Evolutionary conservation across 2,797 vertebrate genomes (phyloP).

Genomic region (Sebastes cheni): DNA sequence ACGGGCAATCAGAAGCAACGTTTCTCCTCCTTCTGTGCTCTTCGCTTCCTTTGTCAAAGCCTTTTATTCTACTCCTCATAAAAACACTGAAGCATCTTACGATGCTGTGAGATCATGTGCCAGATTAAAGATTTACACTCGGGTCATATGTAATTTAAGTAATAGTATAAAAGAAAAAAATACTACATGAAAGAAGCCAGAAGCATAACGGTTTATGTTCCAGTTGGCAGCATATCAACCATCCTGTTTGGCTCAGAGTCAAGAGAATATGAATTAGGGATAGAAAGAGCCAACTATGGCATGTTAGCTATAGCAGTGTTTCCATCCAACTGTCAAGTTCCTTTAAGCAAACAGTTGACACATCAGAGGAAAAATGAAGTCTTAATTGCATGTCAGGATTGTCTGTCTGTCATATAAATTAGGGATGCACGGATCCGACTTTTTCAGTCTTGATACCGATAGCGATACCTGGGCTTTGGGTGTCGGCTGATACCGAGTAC

Average conservation of each 20-base stretch:
- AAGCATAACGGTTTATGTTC: conserved; percentile 25
- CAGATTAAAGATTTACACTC: conserved; percentile 12
- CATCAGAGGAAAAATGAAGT: neutral
- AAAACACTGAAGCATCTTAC: neutral
- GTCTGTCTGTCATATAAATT: neutral
- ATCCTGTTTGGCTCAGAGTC: conserved; percentile 31
- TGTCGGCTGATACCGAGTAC: too few relatives aligned
- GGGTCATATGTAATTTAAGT: neutral
- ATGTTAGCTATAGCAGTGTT: neutral
- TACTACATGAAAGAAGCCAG: neutral
- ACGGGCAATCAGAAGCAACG: neutral
- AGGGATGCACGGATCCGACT: too few relatives aligned
- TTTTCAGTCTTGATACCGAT: too few relatives aligned
- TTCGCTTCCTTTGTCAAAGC: neutral
- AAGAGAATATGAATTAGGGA: conserved; percentile 16
- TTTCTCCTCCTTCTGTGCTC: neutral
- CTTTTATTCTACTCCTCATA: neutral
- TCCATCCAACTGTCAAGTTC: conserved; percentile 1
- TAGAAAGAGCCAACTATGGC: neutral
- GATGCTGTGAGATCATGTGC: neutral
- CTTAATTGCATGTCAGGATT: neutral
- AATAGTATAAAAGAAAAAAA: neutral
- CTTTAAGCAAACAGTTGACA: conserved; percentile 11
- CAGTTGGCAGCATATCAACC: conserved; percentile 34
- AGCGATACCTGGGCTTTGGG: too few relatives aligned